Conservation (phyloP, 2,113 vertebrate genomes). For the Gallinago jamesoni region DNA sequence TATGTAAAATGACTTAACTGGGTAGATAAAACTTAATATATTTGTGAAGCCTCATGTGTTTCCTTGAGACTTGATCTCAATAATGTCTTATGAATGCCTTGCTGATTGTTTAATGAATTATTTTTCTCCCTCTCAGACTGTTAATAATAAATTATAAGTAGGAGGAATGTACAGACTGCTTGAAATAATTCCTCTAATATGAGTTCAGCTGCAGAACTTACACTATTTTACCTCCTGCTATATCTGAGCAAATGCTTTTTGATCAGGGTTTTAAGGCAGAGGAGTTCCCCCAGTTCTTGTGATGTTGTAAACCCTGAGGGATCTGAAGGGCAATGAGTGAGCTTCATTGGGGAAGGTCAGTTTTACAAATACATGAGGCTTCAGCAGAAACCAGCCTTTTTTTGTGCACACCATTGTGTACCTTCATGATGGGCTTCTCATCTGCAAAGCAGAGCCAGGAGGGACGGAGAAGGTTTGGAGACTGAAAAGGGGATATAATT, state of each 20-base stretch:
- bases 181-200: slow-evolving; percentile 18
- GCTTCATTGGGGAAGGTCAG: accelerated
- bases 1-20: slow-evolving; percentile 62
- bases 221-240: not conserved
- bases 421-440: not conserved
- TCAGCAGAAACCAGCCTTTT: not conserved
- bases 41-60: slow-evolving; percentile 51
- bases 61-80: slow-evolving; percentile 45
- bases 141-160: slow-evolving; percentile 51
- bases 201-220: not conserved
- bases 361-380: not conserved
- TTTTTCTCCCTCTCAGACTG: slow-evolving; percentile 47
- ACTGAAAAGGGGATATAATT: not conserved
- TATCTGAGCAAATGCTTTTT: not conserved
- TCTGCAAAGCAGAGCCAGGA: not conserved
- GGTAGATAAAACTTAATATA: slow-evolving; percentile 56
- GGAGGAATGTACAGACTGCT: not conserved
- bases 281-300: not conserved
- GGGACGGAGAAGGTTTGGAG: not conserved
- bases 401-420: not conserved
- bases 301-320: not conserved
- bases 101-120: slow-evolving; percentile 58
- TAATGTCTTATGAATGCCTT: slow-evolving; percentile 49
- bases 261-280: not conserved
- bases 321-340: not conserved